Percentiles rank a stretch among this genome's conserved stretches.
These are phyloP conservation scores for Pristionchus maxplancki DNA, from an alignment of 2,888 invertebrate genomes.

Conservation along the genomic window DNA sequence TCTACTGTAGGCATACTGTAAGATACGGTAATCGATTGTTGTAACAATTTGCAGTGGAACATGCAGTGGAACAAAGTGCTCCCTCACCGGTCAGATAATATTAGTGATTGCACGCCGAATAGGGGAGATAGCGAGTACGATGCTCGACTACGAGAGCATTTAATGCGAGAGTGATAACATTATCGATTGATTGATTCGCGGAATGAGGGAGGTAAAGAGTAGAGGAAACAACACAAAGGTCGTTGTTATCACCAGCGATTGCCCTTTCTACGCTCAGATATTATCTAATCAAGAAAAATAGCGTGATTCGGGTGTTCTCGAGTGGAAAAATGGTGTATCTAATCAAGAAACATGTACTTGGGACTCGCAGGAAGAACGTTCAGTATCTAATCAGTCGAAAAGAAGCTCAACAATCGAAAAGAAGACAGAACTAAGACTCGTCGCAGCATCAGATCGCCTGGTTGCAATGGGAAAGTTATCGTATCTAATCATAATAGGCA, in stretches of 20 bases:
- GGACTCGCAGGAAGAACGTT: not conserved
- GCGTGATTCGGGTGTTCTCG: not conserved
- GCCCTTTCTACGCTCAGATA: not conserved
- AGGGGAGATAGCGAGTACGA: not conserved
- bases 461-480: no score
- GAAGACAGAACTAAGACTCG: no score
- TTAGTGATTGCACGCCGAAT: no score
- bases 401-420: no score
- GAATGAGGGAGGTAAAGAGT: not conserved
- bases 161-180: not conserved
- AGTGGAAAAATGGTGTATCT: not conserved
- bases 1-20: not conserved
- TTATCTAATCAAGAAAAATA: conserved; percentile 15
- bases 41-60: not conserved
- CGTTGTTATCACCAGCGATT: not conserved
- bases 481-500: not conserved
- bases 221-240: not conserved
- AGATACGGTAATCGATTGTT: not conserved
- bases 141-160: not conserved
- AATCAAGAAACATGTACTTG: not conserved
- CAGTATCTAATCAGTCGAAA: not conserved
- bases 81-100: not conserved
- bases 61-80: not conserved
- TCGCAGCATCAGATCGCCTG: no score
- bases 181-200: conserved; percentile 2